Conservation (phyloP, 2,888 invertebrate genomes). For the Agriopis marginaria region DNA sequence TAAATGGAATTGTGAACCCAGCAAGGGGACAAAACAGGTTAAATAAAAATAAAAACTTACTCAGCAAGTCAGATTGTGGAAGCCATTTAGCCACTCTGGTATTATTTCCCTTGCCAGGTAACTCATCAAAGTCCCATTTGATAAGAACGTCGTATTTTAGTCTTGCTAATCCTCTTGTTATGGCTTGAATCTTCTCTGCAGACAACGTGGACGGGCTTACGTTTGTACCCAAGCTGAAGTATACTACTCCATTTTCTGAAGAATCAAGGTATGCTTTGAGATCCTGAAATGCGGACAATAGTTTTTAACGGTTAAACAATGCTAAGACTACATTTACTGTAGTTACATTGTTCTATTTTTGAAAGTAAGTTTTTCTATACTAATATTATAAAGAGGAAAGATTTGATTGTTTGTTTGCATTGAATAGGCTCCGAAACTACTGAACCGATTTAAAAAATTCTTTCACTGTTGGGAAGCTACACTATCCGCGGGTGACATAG, state of each 20-base stretch:
- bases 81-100: conserved; percentile 75
- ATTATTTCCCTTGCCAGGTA: conserved; percentile 65
- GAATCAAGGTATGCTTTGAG: conserved; percentile 66
- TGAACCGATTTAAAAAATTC: too few species aligned
- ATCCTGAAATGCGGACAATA: conserved; percentile 54
- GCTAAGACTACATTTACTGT: too few species aligned
- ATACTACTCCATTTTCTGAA: conserved; percentile 73
- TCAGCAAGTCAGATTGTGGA: conserved; percentile 73
- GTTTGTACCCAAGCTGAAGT: conserved; percentile 77
- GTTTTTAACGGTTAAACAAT: background rate
- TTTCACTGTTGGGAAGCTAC: too few species aligned
- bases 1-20: background rate
- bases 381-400: too few species aligned
- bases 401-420: too few species aligned
- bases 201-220: conserved; percentile 62
- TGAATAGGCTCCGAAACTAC: too few species aligned
- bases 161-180: conserved; percentile 65
- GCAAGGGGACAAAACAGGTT: background rate
- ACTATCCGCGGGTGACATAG: too few species aligned
- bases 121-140: conserved; percentile 73
- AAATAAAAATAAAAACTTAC: conserved; percentile 47
- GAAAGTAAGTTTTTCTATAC: too few species aligned
- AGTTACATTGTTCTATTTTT: too few species aligned
- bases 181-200: conserved; percentile 53
- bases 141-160: conserved; percentile 75